A percentile compares a stretch with the other conserved stretches of the same genome.
These are phyloP conservation scores for Botia almorhae DNA, from an alignment of 2,797 vertebrate species.

Conservation along the genomic window DNA sequence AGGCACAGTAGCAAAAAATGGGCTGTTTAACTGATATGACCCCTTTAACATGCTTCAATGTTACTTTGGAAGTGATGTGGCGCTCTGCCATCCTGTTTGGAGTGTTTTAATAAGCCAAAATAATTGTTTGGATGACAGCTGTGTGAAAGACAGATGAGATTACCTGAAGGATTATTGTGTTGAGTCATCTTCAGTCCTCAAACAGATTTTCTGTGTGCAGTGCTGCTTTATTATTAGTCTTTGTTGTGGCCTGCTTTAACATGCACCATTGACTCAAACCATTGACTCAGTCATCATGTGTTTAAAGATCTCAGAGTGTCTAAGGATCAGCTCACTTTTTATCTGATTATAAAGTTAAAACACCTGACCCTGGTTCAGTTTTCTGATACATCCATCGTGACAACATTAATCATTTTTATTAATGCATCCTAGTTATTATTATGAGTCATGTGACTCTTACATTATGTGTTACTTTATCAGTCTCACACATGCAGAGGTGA, in stretches of 20 bases:
- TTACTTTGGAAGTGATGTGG: not conserved
- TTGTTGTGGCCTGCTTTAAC: not conserved
- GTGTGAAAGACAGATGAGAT: not conserved
- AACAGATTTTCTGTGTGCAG: not conserved
- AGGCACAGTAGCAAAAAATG: not conserved
- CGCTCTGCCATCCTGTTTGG: not conserved
- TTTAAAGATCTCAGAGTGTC: too few species aligned
- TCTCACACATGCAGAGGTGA: not conserved
- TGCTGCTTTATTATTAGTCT: not conserved
- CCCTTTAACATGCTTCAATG: not conserved
- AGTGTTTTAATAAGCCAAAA: not conserved
- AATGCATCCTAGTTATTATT: too few species aligned
- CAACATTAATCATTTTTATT: too few species aligned
- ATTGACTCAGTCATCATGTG: too few species aligned
- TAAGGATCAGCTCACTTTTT: too few species aligned
- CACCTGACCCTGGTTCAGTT: too few species aligned
- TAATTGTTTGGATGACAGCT: not conserved
- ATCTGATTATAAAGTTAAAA: too few species aligned
- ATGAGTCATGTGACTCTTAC: too few species aligned
- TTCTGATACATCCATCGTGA: too few species aligned
- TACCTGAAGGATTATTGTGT: slow-evolving; percentile 1
- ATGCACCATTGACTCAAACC: not conserved
- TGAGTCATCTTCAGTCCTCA: not conserved
- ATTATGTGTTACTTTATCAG: too few species aligned
- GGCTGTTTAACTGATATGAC: not conserved